Percentiles rank a stretch among this genome's conserved stretches.
Evolutionary conservation across 1,140 invertebrate species (phyloP).

Genomic region (Diorhabda sublineata): DNA sequence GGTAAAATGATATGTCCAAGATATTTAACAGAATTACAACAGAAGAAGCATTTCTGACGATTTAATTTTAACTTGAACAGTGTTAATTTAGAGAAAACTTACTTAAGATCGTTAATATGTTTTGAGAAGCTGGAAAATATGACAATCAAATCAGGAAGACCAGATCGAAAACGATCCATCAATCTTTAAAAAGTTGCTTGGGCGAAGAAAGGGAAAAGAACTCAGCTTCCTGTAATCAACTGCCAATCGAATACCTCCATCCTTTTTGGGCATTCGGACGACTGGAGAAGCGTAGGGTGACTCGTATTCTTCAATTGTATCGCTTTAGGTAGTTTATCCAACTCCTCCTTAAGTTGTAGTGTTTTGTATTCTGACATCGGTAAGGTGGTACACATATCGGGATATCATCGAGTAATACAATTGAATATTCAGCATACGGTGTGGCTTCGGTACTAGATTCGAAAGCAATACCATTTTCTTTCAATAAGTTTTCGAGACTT

Average conservation of each 20-base stretch:
- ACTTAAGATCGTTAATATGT: slow-evolving; percentile 5
- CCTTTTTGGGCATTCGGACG: slow-evolving; percentile 52
- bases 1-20: no score
- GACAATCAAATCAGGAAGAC: slow-evolving; percentile 3
- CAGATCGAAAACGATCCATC: no score
- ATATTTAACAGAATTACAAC: no score
- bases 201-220: slow-evolving; percentile 38
- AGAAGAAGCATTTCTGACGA: not conserved
- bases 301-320: no score
- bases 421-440: no score
- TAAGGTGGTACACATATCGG: no score
- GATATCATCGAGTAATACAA: no score
- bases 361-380: no score
- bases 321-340: no score
- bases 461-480: not conserved
- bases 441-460: not conserved
- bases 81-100: not conserved
- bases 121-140: slow-evolving; percentile 5
- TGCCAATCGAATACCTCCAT: slow-evolving; percentile 43
- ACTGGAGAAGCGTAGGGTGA: slow-evolving; percentile 35
- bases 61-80: not conserved
- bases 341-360: no score
- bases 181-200: slow-evolving; percentile 22
- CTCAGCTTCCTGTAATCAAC: slow-evolving; percentile 50
- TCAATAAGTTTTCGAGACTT: no score